Conservation (phyloP, 2,888 invertebrate genomes). For the Omphaloscelis lunosa region DNA sequence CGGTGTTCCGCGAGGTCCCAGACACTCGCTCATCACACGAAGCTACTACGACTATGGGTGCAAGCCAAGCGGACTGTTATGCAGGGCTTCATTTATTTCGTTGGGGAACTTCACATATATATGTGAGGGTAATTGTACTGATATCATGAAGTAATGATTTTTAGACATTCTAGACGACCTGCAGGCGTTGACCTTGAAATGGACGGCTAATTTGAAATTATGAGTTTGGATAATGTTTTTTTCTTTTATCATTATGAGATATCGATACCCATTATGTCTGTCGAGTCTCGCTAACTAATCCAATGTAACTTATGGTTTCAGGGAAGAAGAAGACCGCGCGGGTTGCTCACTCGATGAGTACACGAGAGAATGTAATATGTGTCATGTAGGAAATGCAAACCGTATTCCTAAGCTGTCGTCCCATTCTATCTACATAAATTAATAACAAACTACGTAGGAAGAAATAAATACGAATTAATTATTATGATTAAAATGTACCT, state of each 20-base stretch:
- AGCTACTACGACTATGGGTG: constrained; percentile 3
- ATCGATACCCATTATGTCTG: neutral
- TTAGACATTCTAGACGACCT: neutral
- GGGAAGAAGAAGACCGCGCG: constrained; percentile 1
- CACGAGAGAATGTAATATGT: neutral
- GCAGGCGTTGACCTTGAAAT: neutral
- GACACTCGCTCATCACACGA: neutral
- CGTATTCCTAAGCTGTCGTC: constrained; percentile 9
- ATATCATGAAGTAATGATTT: neutral
- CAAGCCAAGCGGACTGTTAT: constrained; percentile 1
- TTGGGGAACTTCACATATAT: neutral
- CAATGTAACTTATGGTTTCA: neutral
- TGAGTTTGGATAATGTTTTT: neutral
- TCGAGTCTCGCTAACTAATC: neutral
- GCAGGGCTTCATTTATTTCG: neutral
- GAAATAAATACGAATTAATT: neutral
- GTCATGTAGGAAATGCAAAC: constrained; percentile 12
- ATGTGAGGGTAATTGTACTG: too few species aligned
- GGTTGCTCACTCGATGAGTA: neutral
- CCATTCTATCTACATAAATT: neutral
- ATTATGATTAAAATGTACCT: neutral
- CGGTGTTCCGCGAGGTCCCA: neutral
- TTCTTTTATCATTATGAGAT: neutral
- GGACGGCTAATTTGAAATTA: neutral
- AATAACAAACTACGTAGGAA: neutral